These are phyloP conservation scores for Apodemia mormo DNA, from an alignment of 2,888 invertebrate species.

Conservation along the genomic window DNA sequence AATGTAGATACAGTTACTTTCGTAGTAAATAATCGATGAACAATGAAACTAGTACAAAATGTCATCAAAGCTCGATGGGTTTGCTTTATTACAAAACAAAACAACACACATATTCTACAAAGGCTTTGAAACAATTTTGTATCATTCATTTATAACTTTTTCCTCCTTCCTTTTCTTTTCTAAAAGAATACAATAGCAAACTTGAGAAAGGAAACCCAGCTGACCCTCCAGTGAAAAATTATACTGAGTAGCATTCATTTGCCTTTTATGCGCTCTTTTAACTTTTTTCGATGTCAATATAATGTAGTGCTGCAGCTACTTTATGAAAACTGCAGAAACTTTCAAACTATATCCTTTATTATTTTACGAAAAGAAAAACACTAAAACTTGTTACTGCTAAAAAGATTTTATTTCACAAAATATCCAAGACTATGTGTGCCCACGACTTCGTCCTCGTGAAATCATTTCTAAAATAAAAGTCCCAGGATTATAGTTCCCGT, in stretches of 20 bases:
- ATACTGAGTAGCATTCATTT: slow-evolving; percentile 1
- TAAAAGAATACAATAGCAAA: neutral
- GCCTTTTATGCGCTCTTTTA: slow-evolving; percentile 1
- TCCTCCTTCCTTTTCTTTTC: slow-evolving; percentile 2
- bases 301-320: neutral
- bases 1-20: too few relatives aligned
- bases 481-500: too few relatives aligned
- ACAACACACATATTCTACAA: neutral
- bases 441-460: too few relatives aligned
- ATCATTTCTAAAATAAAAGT: too few relatives aligned
- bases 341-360: neutral
- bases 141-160: neutral
- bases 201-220: slow-evolving; percentile 3
- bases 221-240: slow-evolving; percentile 12
- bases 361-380: too few relatives aligned
- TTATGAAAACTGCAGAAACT: neutral
- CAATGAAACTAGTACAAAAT: too few relatives aligned
- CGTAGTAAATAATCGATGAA: too few relatives aligned
- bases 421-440: too few relatives aligned
- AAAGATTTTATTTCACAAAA: too few relatives aligned
- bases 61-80: neutral
- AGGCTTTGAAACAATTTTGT: neutral
- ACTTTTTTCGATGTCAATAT: neutral
- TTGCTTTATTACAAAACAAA: neutral
- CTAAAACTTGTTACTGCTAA: too few relatives aligned